Evolutionary conservation across 2,113 vertebrate genomes (phyloP).

Genomic region (Dolichotis patagonum): DNA sequence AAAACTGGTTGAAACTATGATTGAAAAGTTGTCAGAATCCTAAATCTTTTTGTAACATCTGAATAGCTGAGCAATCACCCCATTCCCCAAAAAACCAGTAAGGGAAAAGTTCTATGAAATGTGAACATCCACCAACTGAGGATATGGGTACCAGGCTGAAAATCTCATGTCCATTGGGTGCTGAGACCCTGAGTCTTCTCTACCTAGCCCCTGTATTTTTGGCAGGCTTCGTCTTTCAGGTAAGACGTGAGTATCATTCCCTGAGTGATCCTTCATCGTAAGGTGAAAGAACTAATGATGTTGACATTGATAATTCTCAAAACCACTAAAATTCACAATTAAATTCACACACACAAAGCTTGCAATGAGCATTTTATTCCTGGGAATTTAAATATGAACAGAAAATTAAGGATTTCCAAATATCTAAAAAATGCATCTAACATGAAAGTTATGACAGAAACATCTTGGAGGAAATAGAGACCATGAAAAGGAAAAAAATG

Average conservation of each 20-base stretch:
- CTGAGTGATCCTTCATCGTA: not conserved
- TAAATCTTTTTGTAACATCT: not conserved
- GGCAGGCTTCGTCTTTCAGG: not conserved
- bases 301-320: not conserved
- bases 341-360: not conserved
- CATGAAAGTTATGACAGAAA: not conserved
- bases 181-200: not conserved
- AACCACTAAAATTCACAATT: not conserved
- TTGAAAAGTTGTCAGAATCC: not conserved
- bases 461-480: not conserved
- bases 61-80: not conserved
- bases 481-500: not conserved
- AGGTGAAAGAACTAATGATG: not conserved
- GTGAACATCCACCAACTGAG: not conserved
- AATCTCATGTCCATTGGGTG: not conserved
- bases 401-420: not conserved
- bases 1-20: not conserved
- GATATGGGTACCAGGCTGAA: not conserved
- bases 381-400: not conserved
- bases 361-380: not conserved
- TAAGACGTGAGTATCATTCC: not conserved
- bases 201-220: not conserved
- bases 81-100: not conserved
- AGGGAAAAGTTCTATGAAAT: not conserved
- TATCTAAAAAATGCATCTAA: constrained; percentile 7